Conservation (phyloP, 2,113 vertebrate genomes). For the Pogona vitticeps region DNA sequence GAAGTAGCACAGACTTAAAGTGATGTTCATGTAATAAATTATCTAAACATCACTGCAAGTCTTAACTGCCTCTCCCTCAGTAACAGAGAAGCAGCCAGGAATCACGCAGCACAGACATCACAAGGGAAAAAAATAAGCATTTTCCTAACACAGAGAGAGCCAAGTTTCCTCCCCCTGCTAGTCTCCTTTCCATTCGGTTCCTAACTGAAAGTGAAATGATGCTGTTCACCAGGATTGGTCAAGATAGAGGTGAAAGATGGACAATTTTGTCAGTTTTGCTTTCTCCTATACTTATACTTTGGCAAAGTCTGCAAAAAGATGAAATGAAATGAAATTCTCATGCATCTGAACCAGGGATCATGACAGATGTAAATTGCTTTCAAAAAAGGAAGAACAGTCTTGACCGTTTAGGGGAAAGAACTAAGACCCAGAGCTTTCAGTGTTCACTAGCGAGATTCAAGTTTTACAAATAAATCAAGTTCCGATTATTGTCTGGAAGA, state of each 20-base stretch:
- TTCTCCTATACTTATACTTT: neutral
- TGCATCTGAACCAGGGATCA: neutral
- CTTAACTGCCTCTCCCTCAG: slow-evolving; percentile 88
- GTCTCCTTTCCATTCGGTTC: slow-evolving; percentile 20
- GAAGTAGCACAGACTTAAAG: slow-evolving; percentile 99
- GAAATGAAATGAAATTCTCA: neutral
- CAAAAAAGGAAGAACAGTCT: accelerated
- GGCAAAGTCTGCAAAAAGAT: neutral
- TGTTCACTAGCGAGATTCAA: neutral
- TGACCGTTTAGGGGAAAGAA: slow-evolving; percentile 7
- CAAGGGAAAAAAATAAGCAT: slow-evolving; percentile 4
- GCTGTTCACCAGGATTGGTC: accelerated
- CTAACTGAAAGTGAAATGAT: neutral
- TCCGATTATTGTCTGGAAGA: neutral
- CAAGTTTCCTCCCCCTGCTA: neutral
- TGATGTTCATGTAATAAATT: slow-evolving; percentile 98
- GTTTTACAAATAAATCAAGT: neutral
- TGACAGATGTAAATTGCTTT: neutral
- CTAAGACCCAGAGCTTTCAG: neutral
- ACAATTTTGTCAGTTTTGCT: neutral
- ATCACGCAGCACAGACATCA: neutral
- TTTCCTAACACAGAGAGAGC: slow-evolving; percentile 26
- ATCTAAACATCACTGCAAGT: slow-evolving; percentile 99
- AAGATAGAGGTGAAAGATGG: neutral
- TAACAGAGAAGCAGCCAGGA: slow-evolving; percentile 54